phyloP scores from a whole-genome alignment of 2,888 invertebrate species.

The Campoletis raptor region DNA sequence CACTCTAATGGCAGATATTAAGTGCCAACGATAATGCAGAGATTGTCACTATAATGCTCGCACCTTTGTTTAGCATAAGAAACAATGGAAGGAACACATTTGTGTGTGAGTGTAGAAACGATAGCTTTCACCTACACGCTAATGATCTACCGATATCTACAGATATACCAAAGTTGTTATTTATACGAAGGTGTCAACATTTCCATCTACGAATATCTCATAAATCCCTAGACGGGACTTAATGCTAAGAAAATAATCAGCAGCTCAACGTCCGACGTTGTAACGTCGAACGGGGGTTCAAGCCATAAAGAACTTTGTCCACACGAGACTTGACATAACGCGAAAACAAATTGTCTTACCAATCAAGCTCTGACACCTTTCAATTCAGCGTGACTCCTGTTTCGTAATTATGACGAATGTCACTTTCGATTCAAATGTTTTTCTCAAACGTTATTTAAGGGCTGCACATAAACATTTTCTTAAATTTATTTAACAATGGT shows the following conservation, averaged over 20 bases:
- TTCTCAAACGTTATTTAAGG: background rate
- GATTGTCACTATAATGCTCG: constrained; percentile 27
- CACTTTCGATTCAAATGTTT: background rate
- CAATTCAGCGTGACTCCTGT: background rate
- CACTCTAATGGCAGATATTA: constrained; percentile 71
- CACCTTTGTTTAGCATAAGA: constrained; percentile 68
- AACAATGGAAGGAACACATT: constrained; percentile 63
- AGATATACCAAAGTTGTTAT: constrained; percentile 67
- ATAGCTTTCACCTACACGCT: constrained; percentile 66
- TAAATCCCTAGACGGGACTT: constrained; percentile 23
- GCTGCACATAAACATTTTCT: no score
- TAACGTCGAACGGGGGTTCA: constrained; percentile 15
- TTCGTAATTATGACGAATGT: constrained; percentile 41
- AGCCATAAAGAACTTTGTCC: constrained; percentile 57
- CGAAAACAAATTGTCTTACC: constrained; percentile 41
- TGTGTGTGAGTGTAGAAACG: constrained; percentile 50
- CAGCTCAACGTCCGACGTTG: background rate
- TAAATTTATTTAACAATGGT: no score
- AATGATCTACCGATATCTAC: constrained; percentile 56
- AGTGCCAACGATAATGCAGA: constrained; percentile 63
- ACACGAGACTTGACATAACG: constrained; percentile 15
- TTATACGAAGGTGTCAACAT: constrained; percentile 57
- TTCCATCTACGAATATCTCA: constrained; percentile 49
- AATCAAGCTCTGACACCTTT: constrained; percentile 39
- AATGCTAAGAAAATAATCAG: constrained; percentile 1